Conservation (phyloP, 92 coral and sea anemone species). For the Metridium senile region DNA sequence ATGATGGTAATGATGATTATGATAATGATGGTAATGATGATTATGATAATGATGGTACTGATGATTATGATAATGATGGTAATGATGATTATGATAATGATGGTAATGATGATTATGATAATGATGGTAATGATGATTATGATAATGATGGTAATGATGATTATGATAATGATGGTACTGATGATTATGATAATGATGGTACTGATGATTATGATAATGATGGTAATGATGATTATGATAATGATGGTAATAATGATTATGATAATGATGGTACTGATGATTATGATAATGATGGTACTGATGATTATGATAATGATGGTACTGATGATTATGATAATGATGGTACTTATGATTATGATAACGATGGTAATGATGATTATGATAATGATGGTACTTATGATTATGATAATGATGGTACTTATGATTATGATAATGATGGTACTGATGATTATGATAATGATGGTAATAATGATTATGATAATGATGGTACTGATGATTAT, state of each 20-base stretch:
- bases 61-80: neutral
- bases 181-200: too few species aligned
- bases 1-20: too few species aligned
- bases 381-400: neutral
- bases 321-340: neutral
- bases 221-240: too few species aligned
- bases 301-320: neutral
- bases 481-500: neutral
- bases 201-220: too few species aligned
- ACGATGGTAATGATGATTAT: neutral
- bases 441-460: neutral
- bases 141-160: too few species aligned
- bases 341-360: neutral
- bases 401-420: neutral
- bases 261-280: too few species aligned
- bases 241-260: too few species aligned
- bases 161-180: too few species aligned
- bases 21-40: too few species aligned
- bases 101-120: too few species aligned
- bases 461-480: neutral
- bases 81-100: too few species aligned
- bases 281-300: neutral
- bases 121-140: too few species aligned
- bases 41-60: neutral
- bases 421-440: neutral